Evolutionary conservation across 53 echinoderm and acorn worm species (phyloP).

Genomic region (Antedon mediterranea): DNA sequence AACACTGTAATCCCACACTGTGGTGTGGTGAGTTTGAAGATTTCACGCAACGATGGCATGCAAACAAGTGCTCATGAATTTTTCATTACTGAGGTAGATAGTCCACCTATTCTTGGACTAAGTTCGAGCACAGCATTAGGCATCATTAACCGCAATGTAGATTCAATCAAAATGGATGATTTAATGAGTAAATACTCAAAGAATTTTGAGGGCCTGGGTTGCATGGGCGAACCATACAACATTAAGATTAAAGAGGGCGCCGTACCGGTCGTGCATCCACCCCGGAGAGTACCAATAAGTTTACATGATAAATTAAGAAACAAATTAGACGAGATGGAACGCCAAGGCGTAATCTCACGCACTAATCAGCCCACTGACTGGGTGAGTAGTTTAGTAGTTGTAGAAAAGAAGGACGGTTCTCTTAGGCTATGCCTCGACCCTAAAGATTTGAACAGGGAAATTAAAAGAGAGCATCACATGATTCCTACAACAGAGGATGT

Average conservation of each 20-base stretch:
- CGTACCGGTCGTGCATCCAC: background rate
- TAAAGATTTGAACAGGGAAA: background rate
- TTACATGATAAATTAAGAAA: background rate
- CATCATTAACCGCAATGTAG: background rate
- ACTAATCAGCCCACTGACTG: background rate
- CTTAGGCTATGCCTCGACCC: background rate
- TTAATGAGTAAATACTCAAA: background rate
- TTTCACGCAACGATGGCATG: background rate
- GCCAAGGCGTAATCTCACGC: background rate
- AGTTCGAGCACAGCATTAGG: background rate
- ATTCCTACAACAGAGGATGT: background rate
- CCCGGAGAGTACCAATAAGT: background rate
- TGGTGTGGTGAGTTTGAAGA: background rate
- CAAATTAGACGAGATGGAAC: background rate
- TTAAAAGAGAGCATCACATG: background rate
- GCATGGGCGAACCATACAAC: background rate
- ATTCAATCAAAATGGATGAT: background rate
- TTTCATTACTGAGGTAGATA: background rate
- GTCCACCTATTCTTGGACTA: background rate
- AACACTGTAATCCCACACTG: no score
- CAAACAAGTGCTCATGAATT: background rate
- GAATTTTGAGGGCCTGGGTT: background rate
- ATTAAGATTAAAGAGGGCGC: background rate
- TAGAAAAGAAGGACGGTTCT: background rate
- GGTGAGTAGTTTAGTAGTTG: background rate